Base-by-base conservation (phyloP, 2,797 vertebrate genomes). In the Sebastes miniatus region DNA sequence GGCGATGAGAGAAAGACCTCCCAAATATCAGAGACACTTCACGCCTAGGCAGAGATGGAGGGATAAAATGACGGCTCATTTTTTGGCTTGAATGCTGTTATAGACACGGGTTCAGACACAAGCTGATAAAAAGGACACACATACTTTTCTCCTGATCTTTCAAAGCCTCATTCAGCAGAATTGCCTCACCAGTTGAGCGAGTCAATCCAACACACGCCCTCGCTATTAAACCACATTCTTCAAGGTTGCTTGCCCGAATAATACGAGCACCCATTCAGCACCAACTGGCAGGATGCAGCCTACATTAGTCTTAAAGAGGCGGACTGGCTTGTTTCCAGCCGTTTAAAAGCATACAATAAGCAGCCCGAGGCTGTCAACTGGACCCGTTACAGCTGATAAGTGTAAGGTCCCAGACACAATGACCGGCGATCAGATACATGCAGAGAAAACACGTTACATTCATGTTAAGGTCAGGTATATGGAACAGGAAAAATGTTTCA, bases 401-500 rank as follows among this genome's bases (percentile, higher is more conserved):
- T 89, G 73, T 75, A 67, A 9, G 72, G 74, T 67, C 12, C 22
- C 77, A 86, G 81, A 91, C 84, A 93, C 91, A 94, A 93, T 94
- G 86, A 73, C 92, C 85, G 84, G 86, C 68, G 78, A 87, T 91
- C 87, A 84, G 89, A 92, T 89, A 89, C 83, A 90, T 47, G 68
- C 79, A 86, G 58, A 29, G n/a, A 87, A 89, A 91, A 83, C 68
- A 82, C 5, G 75, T 39, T 34, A 80, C 73, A 87, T 84, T 86
- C 76, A 88, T 74, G 71, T 66, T 88, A 88, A 87, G 83, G 87
- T 89, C 89, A 91, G 87, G 69, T 85, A 65, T 78, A 73, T 31
- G 25, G 74, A 81, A 52, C 52, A 91, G 86, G 86, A 91, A 88
- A 79, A 80, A 67, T 67, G 70, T n/a, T 20, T 80, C 29, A 69